Conservation (phyloP, 53 echinoderm and acorn worm genomes). For the Echinarachnius parma region DNA sequence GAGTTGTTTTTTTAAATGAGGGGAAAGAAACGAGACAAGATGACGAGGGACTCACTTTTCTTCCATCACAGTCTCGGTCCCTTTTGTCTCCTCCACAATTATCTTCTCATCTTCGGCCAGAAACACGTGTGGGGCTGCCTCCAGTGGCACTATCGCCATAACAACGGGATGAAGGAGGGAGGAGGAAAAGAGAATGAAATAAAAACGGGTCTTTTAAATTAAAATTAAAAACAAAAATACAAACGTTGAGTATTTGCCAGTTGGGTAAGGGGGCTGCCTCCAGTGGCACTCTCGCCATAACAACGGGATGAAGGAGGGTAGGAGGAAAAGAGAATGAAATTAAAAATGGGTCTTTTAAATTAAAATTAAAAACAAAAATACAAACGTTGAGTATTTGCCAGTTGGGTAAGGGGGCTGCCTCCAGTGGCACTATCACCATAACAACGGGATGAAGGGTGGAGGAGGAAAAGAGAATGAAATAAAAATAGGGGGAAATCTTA, state of each 20-base stretch:
- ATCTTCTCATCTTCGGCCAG: constrained; percentile 99
- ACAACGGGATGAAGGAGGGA: background rate
- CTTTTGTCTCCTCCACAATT: constrained; percentile 91
- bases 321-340: no score
- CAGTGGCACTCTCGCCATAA: no score
- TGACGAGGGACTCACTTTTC: constrained; percentile 94
- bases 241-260: background rate
- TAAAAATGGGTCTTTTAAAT: no score
- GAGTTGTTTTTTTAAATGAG: no score
- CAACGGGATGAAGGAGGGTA: no score
- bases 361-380: no score
- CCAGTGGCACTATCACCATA: constrained; percentile 60
- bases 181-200: background rate
- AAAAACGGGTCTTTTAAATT: background rate
- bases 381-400: background rate
- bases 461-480: background rate
- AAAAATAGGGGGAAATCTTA: background rate
- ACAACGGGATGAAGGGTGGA: background rate
- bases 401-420: constrained; percentile 67
- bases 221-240: background rate
- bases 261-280: no score
- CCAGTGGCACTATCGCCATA: constrained; percentile 61
- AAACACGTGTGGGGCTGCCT: constrained; percentile 91
- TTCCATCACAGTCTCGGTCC: constrained; percentile 89
- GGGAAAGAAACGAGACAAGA: constrained; percentile 3